Evolutionary conservation across 2,797 vertebrate genomes (phyloP).

Genomic region (Lithobates sylvaticus): DNA sequence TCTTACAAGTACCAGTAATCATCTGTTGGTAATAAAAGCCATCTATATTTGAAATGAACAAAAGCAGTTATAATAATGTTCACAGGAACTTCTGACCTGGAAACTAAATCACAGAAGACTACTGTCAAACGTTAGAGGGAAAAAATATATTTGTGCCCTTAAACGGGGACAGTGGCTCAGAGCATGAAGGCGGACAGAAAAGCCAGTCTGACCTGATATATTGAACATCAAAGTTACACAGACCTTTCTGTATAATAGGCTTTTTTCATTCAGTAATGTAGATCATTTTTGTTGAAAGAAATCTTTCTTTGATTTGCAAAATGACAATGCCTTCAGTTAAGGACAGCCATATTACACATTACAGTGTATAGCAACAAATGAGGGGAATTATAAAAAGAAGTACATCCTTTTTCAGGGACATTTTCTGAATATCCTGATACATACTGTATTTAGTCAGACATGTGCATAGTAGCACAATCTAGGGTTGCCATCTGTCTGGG

Average conservation of each 20-base stretch:
- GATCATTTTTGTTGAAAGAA: neutral
- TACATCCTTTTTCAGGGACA: too few relatives aligned
- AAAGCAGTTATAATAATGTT: slow-evolving; percentile 27
- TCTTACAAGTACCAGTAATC: neutral
- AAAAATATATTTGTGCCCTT: slow-evolving; percentile 31
- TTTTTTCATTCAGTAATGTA: neutral
- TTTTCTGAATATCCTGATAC: neutral
- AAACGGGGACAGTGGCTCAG: neutral
- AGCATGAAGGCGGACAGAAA: neutral
- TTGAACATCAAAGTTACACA: neutral
- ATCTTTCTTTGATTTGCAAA: neutral
- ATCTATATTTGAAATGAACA: slow-evolving; percentile 50
- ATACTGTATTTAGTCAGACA: neutral
- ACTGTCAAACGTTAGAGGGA: neutral
- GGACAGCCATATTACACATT: too few relatives aligned
- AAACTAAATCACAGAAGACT: slow-evolving; percentile 31
- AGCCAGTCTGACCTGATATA: neutral
- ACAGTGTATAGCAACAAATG: too few relatives aligned
- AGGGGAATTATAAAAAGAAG: too few relatives aligned
- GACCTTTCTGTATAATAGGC: neutral
- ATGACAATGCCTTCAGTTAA: neutral
- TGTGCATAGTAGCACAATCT: too few relatives aligned
- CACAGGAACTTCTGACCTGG: neutral
- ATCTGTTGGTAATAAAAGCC: slow-evolving; percentile 45
- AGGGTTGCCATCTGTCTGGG: too few relatives aligned